Conservation (phyloP, 2,113 vertebrate species). For the Macroglossus sobrinus region DNA sequence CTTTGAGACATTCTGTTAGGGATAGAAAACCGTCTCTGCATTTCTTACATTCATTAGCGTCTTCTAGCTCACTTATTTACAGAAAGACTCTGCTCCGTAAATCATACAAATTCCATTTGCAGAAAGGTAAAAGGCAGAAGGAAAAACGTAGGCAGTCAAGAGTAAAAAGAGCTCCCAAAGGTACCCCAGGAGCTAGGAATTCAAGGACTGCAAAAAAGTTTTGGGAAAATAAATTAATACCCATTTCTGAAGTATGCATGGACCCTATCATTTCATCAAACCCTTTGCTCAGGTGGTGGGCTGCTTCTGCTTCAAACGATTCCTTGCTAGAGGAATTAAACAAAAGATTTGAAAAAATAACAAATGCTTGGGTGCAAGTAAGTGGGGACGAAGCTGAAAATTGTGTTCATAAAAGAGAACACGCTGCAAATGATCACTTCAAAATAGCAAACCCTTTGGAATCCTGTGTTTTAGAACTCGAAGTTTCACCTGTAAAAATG, state of each 20-base stretch:
- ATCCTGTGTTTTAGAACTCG: constrained; percentile 82
- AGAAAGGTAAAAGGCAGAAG: constrained; percentile 82
- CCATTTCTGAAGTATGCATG: constrained; percentile 82
- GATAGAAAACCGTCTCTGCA: constrained; percentile 90
- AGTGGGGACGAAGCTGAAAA: constrained; percentile 79
- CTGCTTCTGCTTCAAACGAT: constrained; percentile 87
- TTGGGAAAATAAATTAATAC: constrained; percentile 75
- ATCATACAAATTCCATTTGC: constrained; percentile 89
- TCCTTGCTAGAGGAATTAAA: constrained; percentile 90
- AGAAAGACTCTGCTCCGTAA: constrained; percentile 89
- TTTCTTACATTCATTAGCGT: constrained; percentile 90
- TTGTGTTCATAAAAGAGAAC: constrained; percentile 71
- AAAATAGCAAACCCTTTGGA: constrained; percentile 80
- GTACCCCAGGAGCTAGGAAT: constrained; percentile 70
- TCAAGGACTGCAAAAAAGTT: constrained; percentile 62
- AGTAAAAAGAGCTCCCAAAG: constrained; percentile 76
- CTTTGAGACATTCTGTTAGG: constrained; percentile 89
- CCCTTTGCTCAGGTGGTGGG: constrained; percentile 93
- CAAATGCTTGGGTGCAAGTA: constrained; percentile 93
- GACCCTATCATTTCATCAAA: constrained; percentile 89
- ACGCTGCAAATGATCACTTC: constrained; percentile 67
- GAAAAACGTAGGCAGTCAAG: constrained; percentile 80
- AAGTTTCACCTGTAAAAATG: constrained; percentile 90
- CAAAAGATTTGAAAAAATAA: constrained; percentile 89
- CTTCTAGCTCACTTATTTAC: constrained; percentile 87